These are phyloP conservation scores for Spodoptera picta DNA, from an alignment of 2,888 invertebrate genomes.

Conservation along the genomic window DNA sequence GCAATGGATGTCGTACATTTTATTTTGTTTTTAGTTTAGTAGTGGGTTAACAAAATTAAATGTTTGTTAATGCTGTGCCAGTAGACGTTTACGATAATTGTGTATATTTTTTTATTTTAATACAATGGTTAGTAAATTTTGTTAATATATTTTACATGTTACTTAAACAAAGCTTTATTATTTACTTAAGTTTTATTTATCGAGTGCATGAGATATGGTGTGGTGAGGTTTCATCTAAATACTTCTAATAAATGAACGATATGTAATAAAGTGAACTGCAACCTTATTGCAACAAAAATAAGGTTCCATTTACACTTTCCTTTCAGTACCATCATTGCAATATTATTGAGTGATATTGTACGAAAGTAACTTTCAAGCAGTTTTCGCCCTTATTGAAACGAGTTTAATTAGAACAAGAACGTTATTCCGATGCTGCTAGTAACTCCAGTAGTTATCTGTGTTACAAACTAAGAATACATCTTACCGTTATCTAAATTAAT, in stretches of 20 bases:
- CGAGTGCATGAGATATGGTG: too few relatives aligned
- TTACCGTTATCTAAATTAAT: constrained; percentile 43
- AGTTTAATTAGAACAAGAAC: constrained; percentile 29
- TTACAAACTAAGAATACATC: constrained; percentile 33
- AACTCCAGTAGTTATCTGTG: constrained; percentile 17
- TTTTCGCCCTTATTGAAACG: constrained; percentile 11
- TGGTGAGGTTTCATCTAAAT: too few relatives aligned
- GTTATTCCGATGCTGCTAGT: constrained; percentile 18
- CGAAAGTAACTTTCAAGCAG: background rate
- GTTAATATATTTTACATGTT: too few relatives aligned
- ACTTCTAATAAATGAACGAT: too few relatives aligned
- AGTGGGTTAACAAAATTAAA: constrained; percentile 10
- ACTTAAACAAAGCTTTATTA: too few relatives aligned
- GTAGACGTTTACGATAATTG: constrained; percentile 26
- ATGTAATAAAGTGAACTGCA: too few relatives aligned
- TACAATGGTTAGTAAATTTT: too few relatives aligned
- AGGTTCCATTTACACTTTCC: too few relatives aligned
- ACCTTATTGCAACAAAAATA: too few relatives aligned
- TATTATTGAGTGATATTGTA: too few relatives aligned
- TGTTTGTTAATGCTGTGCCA: constrained; percentile 17
- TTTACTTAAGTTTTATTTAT: too few relatives aligned
- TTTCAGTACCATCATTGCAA: too few relatives aligned
- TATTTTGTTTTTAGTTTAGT: constrained; percentile 1
- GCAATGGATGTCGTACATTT: constrained; percentile 9
- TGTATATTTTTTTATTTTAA: background rate